phyloP scores from a whole-genome alignment of 2,888 invertebrate species.

The Ormyrus rosae region DNA sequence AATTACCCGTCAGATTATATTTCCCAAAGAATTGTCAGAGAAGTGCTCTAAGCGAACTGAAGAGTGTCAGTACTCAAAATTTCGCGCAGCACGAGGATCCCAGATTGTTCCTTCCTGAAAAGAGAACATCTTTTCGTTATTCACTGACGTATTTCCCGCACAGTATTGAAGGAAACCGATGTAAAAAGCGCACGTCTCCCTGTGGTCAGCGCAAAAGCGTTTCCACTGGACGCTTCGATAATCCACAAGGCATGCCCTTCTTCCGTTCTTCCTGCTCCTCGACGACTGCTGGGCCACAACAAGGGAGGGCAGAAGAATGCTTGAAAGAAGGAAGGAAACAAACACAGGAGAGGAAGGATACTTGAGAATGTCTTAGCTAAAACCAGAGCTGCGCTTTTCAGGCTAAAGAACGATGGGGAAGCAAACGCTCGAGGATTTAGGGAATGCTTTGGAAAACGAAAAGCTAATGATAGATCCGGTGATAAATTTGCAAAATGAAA shows the following conservation, averaged over 20 bases:
- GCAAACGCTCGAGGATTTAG: background rate
- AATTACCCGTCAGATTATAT: conserved; percentile 36
- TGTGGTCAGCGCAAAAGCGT: background rate
- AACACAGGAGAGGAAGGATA: background rate
- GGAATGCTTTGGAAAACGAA: background rate
- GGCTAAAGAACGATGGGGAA: background rate
- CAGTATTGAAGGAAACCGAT: background rate
- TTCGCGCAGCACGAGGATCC: too few species aligned
- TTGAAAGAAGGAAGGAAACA: background rate
- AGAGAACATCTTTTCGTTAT: too few species aligned
- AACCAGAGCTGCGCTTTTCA: background rate
- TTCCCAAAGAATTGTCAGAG: background rate
- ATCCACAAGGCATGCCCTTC: background rate
- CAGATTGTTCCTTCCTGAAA: too few species aligned
- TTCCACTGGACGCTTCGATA: background rate
- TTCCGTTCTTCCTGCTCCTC: background rate
- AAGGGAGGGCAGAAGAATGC: background rate
- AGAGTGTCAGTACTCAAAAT: background rate
- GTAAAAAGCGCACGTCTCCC: conserved; percentile 7
- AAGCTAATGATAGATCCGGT: conserved; percentile 13
- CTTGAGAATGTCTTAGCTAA: background rate
- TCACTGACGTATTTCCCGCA: background rate
- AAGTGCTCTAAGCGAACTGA: background rate
- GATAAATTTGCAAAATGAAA: conserved; percentile 11
- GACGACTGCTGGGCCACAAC: background rate